These are phyloP conservation scores for Barnardius zonarius DNA, from an alignment of 2,113 vertebrate species.

Conservation along the genomic window DNA sequence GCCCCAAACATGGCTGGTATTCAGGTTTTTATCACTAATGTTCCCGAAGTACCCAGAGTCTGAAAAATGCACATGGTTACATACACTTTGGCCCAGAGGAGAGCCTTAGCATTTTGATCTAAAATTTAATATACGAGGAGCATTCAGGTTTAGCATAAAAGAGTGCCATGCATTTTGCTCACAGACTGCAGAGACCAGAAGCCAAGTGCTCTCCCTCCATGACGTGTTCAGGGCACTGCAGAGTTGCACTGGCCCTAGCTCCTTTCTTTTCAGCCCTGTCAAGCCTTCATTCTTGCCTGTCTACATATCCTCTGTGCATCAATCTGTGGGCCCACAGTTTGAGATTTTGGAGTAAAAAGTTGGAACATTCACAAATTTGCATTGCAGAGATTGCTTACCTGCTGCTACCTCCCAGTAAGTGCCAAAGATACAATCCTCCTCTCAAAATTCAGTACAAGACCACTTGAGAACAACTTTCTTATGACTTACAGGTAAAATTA, in stretches of 20 bases:
- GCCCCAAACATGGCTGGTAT: neutral
- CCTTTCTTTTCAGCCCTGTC: neutral
- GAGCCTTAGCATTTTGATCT: neutral
- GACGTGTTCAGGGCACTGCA: rapidly evolving
- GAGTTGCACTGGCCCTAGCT: neutral
- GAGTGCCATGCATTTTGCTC: neutral
- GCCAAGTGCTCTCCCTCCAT: neutral
- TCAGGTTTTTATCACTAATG: neutral
- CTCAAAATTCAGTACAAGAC: neutral
- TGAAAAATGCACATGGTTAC: neutral
- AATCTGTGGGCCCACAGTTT: neutral
- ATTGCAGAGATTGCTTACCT: neutral
- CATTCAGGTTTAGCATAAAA: neutral
- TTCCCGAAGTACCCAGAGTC: neutral
- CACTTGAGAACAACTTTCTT: neutral
- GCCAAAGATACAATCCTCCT: neutral
- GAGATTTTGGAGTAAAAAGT: neutral
- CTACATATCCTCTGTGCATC: neutral
- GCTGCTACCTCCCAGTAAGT: neutral
- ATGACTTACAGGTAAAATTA: neutral
- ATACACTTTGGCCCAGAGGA: neutral
- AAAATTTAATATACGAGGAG: neutral
- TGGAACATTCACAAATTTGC: neutral
- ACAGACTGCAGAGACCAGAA: neutral
- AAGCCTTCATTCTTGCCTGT: neutral